Percentiles rank a stretch among this genome's conserved stretches.
Evolutionary conservation across 2,113 vertebrate genomes (phyloP).

Genomic region (Labrus mixtus): DNA sequence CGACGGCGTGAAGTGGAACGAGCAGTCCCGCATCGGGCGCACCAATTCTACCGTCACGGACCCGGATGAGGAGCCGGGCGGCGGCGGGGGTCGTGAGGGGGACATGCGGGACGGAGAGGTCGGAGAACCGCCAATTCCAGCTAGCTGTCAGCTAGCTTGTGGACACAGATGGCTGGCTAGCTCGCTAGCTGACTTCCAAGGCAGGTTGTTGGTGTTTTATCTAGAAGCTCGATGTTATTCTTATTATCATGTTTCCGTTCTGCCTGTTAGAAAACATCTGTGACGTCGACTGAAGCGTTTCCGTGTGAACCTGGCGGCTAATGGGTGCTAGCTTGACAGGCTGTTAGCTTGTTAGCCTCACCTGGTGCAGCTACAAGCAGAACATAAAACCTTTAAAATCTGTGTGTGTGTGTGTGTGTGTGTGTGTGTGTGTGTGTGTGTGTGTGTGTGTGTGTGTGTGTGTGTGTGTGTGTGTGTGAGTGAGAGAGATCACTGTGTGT

Average conservation of each 20-base stretch:
- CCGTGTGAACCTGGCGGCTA: not conserved
- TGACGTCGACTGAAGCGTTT: not conserved
- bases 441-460: too few species aligned
- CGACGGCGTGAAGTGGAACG: accelerated
- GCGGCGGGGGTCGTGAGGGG: not conserved
- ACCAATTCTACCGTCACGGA: not conserved
- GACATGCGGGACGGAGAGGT: slow-evolving; percentile 1
- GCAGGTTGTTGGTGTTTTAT: not conserved
- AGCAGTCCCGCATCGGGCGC: accelerated
- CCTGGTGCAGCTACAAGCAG: not conserved
- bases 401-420: too few species aligned
- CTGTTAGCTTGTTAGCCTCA: slow-evolving; percentile 45
- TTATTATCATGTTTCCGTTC: accelerated
- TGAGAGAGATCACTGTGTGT: too few species aligned
- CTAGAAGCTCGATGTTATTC: not conserved
- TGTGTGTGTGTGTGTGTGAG: too few species aligned
- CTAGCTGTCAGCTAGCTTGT: slow-evolving; percentile 66
- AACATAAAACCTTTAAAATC: too few species aligned
- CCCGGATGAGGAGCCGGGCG: not conserved
- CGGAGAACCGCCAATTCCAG: slow-evolving; percentile 69
- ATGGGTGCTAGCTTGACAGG: not conserved
- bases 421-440: too few species aligned
- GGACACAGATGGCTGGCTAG: slow-evolving; percentile 25
- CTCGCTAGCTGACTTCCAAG: slow-evolving; percentile 15
- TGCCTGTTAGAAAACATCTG: not conserved